These are phyloP conservation scores for Anastrepha obliqua DNA, from an alignment of 1,140 invertebrate genomes.

Conservation along the genomic window DNA sequence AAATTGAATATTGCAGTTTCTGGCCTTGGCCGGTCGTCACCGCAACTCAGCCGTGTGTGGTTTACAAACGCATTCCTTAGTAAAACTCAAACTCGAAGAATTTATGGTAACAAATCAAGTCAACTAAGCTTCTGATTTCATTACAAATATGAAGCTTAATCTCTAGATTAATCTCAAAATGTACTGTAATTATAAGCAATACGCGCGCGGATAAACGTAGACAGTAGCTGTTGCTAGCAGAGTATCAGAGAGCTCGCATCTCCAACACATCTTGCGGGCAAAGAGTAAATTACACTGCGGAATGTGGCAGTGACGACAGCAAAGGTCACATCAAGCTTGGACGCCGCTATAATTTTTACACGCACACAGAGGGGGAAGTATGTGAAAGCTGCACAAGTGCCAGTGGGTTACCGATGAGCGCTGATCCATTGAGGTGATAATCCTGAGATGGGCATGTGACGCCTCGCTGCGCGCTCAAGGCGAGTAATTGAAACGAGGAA, in stretches of 20 bases:
- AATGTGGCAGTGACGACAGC: slow-evolving; percentile 32
- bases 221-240: slow-evolving; percentile 16
- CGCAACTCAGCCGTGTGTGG: too few species aligned
- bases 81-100: slow-evolving; percentile 2
- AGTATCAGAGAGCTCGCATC: slow-evolving; percentile 18
- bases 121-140: background rate
- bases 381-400: background rate
- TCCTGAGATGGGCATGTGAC: slow-evolving; percentile 39
- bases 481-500: background rate
- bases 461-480: background rate
- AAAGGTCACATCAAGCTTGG: slow-evolving; percentile 21
- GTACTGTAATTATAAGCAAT: slow-evolving; percentile 34
- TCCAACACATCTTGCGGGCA: background rate
- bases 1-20: too few species aligned
- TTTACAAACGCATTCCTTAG: too few species aligned
- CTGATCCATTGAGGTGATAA: slow-evolving; percentile 45
- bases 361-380: background rate
- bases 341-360: slow-evolving; percentile 23
- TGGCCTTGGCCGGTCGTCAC: too few species aligned
- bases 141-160: background rate
- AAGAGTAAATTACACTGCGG: background rate
- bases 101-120: background rate
- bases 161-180: slow-evolving; percentile 41
- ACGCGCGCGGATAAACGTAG: background rate
- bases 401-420: background rate